Percentiles rank a stretch among this genome's conserved stretches.
Evolutionary conservation across 2,888 invertebrate species (phyloP).

Genomic region (Gnatocerus cornutus): DNA sequence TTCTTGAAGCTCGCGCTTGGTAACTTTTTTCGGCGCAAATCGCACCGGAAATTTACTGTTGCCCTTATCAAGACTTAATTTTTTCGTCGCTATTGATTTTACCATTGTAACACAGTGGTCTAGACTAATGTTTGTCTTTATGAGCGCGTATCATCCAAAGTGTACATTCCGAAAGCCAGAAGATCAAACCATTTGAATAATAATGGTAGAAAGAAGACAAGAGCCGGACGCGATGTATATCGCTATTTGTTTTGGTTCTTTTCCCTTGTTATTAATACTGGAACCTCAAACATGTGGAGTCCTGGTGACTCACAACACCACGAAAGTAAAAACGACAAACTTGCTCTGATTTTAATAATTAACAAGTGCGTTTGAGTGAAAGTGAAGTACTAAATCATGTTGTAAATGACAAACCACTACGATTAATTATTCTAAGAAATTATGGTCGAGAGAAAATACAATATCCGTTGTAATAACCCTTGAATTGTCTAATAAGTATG

Average conservation of each 20-base stretch:
- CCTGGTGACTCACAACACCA: slow-evolving; percentile 12
- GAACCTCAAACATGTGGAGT: slow-evolving; percentile 38
- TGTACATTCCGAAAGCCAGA: no score
- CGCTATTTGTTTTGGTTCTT: slow-evolving; percentile 45
- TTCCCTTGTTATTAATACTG: slow-evolving; percentile 45
- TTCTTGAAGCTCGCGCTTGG: no score
- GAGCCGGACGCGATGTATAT: slow-evolving; percentile 48
- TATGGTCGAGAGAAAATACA: background rate
- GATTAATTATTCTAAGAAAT: background rate
- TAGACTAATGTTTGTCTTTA: no score
- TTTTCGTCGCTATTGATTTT: no score
- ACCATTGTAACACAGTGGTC: no score
- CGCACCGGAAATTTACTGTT: background rate
- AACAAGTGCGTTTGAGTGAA: background rate
- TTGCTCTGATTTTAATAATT: slow-evolving; percentile 4
- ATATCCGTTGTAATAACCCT: slow-evolving; percentile 7
- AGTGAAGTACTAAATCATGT: slow-evolving; percentile 9
- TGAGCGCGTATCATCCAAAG: no score
- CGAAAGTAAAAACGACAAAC: slow-evolving; percentile 28
- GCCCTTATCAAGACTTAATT: no score
- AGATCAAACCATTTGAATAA: slow-evolving; percentile 23
- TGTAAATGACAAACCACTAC: background rate
- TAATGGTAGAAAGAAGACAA: slow-evolving; percentile 28
- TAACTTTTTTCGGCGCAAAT: no score
- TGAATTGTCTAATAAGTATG: slow-evolving; percentile 23